Evolutionary conservation across 2,888 invertebrate species (phyloP).

Genomic region (Xanthia togata): DNA sequence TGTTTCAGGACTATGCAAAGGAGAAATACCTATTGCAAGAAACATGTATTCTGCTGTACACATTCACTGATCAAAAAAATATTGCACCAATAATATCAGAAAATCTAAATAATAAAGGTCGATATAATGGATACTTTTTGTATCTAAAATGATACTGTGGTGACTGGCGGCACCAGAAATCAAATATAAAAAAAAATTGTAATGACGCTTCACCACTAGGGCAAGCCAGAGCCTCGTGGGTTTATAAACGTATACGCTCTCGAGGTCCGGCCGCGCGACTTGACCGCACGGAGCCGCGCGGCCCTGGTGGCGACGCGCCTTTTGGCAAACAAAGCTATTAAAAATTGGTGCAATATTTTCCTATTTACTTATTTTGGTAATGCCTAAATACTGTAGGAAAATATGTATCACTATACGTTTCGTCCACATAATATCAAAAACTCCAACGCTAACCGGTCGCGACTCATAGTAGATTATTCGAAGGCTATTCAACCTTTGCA

Average conservation of each 20-base stretch:
- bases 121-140: too few species aligned
- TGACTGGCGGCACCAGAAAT: not conserved
- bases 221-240: too few species aligned
- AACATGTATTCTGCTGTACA: conserved; percentile 6
- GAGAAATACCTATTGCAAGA: conserved; percentile 21
- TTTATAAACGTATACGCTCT: too few species aligned
- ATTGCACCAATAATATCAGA: conserved; percentile 36
- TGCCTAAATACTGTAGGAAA: conserved; percentile 54
- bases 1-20: conserved; percentile 46
- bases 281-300: too few species aligned
- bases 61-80: conserved; percentile 6
- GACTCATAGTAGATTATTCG: conserved; percentile 28
- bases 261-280: too few species aligned
- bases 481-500: conserved; percentile 43
- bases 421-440: conserved; percentile 49
- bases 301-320: too few species aligned
- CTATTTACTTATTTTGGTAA: conserved; percentile 42
- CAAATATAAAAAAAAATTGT: not conserved
- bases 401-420: conserved; percentile 71
- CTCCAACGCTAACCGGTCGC: conserved; percentile 23
- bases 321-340: not conserved
- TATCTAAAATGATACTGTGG: conserved; percentile 11
- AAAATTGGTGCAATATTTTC: conserved; percentile 41
- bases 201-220: too few species aligned
- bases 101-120: not conserved